Base-by-base conservation (phyloP, 2,113 vertebrate species). In the Chlorodrepanis virens region DNA sequence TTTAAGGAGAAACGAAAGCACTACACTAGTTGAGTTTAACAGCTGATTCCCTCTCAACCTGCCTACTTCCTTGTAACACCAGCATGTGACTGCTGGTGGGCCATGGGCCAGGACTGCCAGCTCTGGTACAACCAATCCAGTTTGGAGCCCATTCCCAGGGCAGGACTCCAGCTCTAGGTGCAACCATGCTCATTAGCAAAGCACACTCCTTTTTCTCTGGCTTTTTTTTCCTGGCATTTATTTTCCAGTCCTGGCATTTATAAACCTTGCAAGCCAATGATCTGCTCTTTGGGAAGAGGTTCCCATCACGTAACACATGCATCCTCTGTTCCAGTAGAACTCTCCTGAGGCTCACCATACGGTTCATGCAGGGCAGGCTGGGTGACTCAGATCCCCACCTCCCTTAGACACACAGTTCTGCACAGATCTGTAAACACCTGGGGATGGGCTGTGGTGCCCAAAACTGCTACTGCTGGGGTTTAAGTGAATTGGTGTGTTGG, bases 111-210 rank as follows among this genome's bases (percentile, higher is more conserved):
- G 39, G 42, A 20, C 40, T 78, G 24, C 35, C 29, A 71, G 52
- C 42, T 42, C 67, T 2, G 2, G 33, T 8, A 87, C 9, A 50
- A 39, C 35, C 1, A 1, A 9, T 50, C 7, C 1, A 0, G 15
- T 64, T 45, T 7, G 1, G 39, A 68, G 39, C 33, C 49, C 3
- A 1, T 47, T 17, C 54, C 69, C 57, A 50, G 65, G 59, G 65
- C 64, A 84, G 25, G 0, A 3, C 56, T 83, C 80, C 59, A 78
- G n/a, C 24, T 45, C 49, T 33, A 57, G 35, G 47, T 53, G 28
- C 10, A n/a, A 75, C 65, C 47, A 57, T 0, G 4, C n/a, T 87
- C 31, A 42, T 63, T 71, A 87, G 44, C 29, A 63, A 90, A 79
- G 22, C 31, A 25, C 23, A 54, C 61, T 56, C 53, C 28, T 25